Evolutionary conservation across 1,140 invertebrate species (phyloP).

Genomic region (Drosophila ananassae): DNA sequence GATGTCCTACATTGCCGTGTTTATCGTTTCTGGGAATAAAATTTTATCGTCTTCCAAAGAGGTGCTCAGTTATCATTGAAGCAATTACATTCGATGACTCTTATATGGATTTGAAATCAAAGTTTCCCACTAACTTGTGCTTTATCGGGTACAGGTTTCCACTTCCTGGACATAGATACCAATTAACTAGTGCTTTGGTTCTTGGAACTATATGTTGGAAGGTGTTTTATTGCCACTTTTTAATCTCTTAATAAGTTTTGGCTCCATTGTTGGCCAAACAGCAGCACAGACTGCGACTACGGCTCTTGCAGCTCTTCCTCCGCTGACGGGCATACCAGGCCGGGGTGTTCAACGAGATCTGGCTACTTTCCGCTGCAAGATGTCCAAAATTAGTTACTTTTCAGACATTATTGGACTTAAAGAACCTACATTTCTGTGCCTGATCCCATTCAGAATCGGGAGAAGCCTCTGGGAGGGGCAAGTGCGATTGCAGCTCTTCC

Average conservation of each 20-base stretch:
- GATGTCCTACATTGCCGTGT: constrained; percentile 13
- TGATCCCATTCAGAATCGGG: constrained; percentile 24
- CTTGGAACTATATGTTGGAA: not conserved
- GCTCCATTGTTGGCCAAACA: constrained; percentile 39
- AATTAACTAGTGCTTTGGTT: constrained; percentile 3
- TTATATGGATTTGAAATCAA: constrained; percentile 13
- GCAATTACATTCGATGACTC: constrained; percentile 14
- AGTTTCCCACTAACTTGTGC: constrained; percentile 6
- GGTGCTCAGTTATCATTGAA: constrained; percentile 18
- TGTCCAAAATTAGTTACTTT: not conserved
- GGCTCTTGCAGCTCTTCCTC: constrained; percentile 59
- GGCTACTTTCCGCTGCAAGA: constrained; percentile 43
- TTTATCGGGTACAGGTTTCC: constrained; percentile 14
- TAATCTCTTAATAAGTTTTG: constrained; percentile 34
- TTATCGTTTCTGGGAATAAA: constrained; percentile 40
- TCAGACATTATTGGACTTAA: no score
- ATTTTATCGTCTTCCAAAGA: constrained; percentile 14
- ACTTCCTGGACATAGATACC: constrained; percentile 15
- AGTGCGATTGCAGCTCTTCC: constrained; percentile 92
- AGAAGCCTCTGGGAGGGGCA: constrained; percentile 87
- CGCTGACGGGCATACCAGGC: constrained; percentile 63
- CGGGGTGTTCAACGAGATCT: constrained; percentile 51
- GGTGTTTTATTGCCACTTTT: not conserved
- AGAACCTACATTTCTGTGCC: constrained; percentile 41
- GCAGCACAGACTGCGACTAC: constrained; percentile 67